Base-by-base conservation (phyloP, 2,888 invertebrate genomes). In the Cephonodes hylas region DNA sequence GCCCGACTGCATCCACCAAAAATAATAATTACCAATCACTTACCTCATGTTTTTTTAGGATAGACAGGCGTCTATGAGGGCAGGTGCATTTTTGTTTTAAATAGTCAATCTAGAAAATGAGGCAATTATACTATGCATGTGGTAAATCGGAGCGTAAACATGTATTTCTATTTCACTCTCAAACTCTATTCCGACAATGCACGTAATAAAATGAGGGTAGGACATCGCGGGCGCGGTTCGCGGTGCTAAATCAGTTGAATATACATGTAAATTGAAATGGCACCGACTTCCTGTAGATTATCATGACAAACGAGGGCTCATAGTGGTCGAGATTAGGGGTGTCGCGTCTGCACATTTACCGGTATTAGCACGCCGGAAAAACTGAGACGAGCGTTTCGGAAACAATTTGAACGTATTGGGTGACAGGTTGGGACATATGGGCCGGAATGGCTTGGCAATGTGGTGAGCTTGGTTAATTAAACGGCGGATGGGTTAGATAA, bases 271-370 rank as follows among this genome's bases (percentile, higher is more conserved):
- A 81, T 80, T 73, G 74, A 75, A 83, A 80, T 79, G 75, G 77
- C 72, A 76, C 74, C 72, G 74, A 81, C 83, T 85, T 86, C 85
- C 85, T 79, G 76, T 68, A 69, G 75, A 86, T 85, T 86, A 86
- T 79, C 84, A 85, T 86, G 82, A 86, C 83, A 86, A 86, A 85
- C 80, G 84, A 79, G 79, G 64, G 56, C 61, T 66, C 64, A 64
- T 58, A 53, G 53, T 53, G 53, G 53, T 31, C 53, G 53, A 53
- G 31, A 53, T 53, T 53, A 53, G 53, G 53, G 53, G 27, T 53
- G 53, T 31, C 53, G 31, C 53, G 7, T 31, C 31, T 23, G 4
- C 15, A 53, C 53, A 53, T 53, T 31, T 53, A 53, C 53, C 53
- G 53, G 53, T 20, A 31, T 31, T 53, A 53, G 10, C 53, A 18